Conservation (phyloP, 2,113 vertebrate genomes). For the Paralichthys olivaceus region DNA sequence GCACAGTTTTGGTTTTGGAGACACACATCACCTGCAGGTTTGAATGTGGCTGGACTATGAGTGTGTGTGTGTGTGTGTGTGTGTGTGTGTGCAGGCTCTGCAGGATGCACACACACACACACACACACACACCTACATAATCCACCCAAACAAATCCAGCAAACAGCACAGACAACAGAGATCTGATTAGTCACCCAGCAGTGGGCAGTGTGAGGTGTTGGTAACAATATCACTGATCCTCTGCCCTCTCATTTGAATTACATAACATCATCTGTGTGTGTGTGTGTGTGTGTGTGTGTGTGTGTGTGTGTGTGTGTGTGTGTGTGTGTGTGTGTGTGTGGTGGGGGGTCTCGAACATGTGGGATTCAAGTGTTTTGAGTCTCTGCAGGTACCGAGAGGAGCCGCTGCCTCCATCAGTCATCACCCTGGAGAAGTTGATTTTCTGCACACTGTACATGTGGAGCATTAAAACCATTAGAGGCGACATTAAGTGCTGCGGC, state of each 20-base stretch:
- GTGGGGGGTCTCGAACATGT: conserved; percentile 31
- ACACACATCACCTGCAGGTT: neutral
- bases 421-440: neutral
- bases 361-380: neutral
- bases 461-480: neutral
- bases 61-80: neutral
- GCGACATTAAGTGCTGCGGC: neutral
- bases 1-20: neutral
- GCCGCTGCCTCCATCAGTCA: neutral
- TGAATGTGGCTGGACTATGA: neutral
- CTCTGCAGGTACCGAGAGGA: neutral
- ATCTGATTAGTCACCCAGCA: conserved; percentile 37
- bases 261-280: conserved; percentile 8
- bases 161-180: conserved; percentile 9
- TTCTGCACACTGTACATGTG: neutral
- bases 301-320: no score
- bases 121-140: conserved; percentile 14
- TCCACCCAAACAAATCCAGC: conserved; percentile 26
- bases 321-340: no score
- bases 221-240: neutral
- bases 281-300: no score
- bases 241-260: conserved; percentile 32
- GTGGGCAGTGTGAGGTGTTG: conserved; percentile 43
- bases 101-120: conserved; percentile 34
- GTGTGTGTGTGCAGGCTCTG: neutral